Evolutionary conservation across 2,797 vertebrate species (phyloP).

Genomic region (Silurus aristotelis): DNA sequence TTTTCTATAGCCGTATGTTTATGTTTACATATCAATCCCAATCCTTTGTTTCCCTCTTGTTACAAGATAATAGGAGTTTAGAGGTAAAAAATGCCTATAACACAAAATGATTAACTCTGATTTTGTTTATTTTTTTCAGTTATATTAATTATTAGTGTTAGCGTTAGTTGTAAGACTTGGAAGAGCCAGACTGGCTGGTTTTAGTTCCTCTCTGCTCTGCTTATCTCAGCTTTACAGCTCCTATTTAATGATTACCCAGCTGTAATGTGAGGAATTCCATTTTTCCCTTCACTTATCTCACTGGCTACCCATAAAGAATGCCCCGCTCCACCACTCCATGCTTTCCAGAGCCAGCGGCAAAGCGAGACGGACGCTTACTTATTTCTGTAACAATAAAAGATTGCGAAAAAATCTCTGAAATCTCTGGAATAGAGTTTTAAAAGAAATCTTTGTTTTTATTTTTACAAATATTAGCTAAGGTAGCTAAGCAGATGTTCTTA

Average conservation of each 20-base stretch:
- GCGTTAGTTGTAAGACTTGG: background rate
- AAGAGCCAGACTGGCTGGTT: background rate
- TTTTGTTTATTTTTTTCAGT: background rate
- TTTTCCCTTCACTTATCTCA: slow-evolving; percentile 47
- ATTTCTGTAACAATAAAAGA: background rate
- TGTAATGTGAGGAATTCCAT: slow-evolving; percentile 54
- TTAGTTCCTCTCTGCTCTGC: slow-evolving; percentile 13
- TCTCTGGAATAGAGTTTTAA: background rate
- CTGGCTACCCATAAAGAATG: slow-evolving; percentile 41
- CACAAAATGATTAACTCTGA: background rate
- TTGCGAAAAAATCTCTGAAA: background rate
- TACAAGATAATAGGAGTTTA: background rate
- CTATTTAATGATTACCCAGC: slow-evolving; percentile 56
- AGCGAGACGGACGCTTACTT: background rate
- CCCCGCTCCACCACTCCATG: background rate
- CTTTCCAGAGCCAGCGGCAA: slow-evolving; percentile 6
- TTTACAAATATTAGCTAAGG: background rate
- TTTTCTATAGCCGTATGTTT: background rate
- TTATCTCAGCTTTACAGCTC: slow-evolving; percentile 38
- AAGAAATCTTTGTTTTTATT: background rate
- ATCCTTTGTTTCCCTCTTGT: background rate
- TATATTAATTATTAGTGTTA: background rate
- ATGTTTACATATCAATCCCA: background rate
- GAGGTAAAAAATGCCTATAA: background rate
- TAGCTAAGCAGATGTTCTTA: background rate